These are phyloP conservation scores for Dasypus novemcinctus DNA, from an alignment of 2,113 vertebrate genomes.

Conservation along the genomic window DNA sequence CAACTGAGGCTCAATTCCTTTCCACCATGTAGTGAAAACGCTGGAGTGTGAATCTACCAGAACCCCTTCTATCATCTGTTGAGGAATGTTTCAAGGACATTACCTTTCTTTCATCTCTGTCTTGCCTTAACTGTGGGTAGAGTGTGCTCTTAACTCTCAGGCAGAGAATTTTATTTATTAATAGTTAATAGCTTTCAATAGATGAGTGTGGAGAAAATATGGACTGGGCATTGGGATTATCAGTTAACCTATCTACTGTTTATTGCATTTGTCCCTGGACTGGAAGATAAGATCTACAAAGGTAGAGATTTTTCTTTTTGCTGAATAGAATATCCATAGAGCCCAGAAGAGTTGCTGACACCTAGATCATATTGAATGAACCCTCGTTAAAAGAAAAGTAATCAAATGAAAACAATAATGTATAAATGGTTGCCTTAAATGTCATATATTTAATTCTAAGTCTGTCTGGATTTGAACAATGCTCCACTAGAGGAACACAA, in stretches of 20 bases:
- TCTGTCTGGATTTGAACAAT: neutral
- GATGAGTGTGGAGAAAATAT: neutral
- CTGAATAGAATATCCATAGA: neutral
- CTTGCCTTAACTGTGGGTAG: neutral
- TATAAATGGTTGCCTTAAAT: neutral
- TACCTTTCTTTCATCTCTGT: neutral
- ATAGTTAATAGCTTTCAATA: neutral
- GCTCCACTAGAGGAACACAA: neutral
- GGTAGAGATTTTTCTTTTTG: neutral
- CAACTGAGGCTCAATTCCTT: neutral
- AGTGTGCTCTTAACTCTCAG: neutral
- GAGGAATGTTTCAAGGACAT: neutral
- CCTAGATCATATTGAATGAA: neutral
- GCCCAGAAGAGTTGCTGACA: neutral
- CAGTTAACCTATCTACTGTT: neutral
- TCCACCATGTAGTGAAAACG: neutral
- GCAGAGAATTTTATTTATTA: neutral
- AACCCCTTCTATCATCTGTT: neutral
- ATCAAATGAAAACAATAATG: neutral
- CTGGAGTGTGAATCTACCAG: neutral
- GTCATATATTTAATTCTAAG: neutral
- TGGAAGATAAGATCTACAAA: neutral
- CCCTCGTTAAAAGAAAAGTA: neutral
- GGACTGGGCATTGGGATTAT: neutral
- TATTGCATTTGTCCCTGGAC: neutral